Evolutionary conservation across 2,113 vertebrate species (phyloP).

Genomic region (Ailuropoda melanoleuca): DNA sequence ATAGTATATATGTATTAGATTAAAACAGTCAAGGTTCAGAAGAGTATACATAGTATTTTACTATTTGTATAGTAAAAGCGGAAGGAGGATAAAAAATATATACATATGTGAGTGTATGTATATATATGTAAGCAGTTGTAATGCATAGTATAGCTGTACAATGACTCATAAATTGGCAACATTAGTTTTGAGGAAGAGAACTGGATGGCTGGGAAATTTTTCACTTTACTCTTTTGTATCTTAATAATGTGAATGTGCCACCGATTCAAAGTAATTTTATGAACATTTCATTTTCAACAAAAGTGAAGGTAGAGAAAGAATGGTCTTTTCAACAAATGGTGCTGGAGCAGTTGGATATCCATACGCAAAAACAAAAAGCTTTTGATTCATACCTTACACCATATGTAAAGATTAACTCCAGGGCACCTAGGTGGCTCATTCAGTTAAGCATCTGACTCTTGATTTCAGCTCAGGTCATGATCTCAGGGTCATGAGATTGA

Average conservation of each 20-base stretch:
- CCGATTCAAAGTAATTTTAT: background rate
- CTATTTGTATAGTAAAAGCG: background rate
- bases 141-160: background rate
- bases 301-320: slow-evolving; percentile 12
- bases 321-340: background rate
- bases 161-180: background rate
- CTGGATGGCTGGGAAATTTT: background rate
- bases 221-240: background rate
- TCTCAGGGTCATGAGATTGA: background rate
- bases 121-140: background rate
- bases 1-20: background rate
- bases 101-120: background rate
- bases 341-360: background rate
- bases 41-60: background rate
- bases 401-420: background rate
- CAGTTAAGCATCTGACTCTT: background rate
- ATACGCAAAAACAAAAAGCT: background rate
- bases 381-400: background rate
- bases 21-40: slow-evolving; percentile 5
- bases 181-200: slow-evolving; percentile 13
- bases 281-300: slow-evolving; percentile 26
- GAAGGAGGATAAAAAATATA: background rate
- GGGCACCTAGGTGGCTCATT: background rate
- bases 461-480: background rate
- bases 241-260: background rate